Conservation (phyloP, 2,797 vertebrate species). For the Protonibea diacanthus region DNA sequence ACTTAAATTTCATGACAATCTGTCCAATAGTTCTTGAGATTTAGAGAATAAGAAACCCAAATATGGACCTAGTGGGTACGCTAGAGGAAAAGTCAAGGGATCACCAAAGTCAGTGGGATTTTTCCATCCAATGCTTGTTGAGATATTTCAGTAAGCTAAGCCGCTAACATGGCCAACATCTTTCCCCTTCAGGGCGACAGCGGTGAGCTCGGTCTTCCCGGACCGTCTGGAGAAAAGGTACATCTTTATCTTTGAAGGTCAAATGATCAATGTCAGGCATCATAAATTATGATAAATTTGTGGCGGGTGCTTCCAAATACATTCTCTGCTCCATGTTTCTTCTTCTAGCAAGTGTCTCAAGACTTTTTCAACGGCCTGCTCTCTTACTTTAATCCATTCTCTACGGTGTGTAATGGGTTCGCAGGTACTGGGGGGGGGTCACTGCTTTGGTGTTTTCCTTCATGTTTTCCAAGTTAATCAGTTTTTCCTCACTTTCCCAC, state of each 20-base stretch:
- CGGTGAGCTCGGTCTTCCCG: constrained; percentile 86
- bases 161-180: background rate
- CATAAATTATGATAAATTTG: background rate
- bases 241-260: background rate
- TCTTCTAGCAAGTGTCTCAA: constrained; percentile 74
- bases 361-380: constrained; percentile 75
- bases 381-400: constrained; percentile 73
- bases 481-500: constrained; percentile 15
- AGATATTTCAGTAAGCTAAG: background rate
- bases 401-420: constrained; percentile 61
- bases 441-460: constrained; percentile 49
- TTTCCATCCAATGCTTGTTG: background rate
- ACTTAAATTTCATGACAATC: no score
- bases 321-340: constrained; percentile 56
- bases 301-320: constrained; percentile 27
- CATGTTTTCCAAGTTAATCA: background rate
- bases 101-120: background rate
- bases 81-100: no score
- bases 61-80: no score
- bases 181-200: constrained; percentile 80
- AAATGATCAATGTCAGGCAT: background rate
- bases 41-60: no score
- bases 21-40: no score
- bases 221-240: constrained; percentile 86
- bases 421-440: constrained; percentile 56